Base-by-base conservation (phyloP, 2,888 invertebrate genomes). In the Drosophila lutescens region DNA sequence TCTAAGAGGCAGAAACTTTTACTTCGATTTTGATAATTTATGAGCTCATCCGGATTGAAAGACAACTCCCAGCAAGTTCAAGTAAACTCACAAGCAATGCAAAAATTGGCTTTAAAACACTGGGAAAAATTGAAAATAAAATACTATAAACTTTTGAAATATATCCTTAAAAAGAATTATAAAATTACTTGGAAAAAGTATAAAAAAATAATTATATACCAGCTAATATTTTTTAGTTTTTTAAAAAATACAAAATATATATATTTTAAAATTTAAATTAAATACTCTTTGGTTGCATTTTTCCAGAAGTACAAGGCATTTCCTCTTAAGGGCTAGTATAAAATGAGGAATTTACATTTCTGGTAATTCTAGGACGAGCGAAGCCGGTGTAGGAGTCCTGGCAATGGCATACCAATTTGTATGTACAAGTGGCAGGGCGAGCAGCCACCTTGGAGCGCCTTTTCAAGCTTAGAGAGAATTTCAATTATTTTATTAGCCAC, bases 401-500 rank as follows among this genome's bases (percentile, higher is more conserved):
- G 66, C 38, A 17, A 46, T 66, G 66, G 65, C 79, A 38, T 49
- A 51, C 49, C 60, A 77, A 70, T 66, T 85, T 80, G 38, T 44
- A 54, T 67, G 56, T 51, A 50, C 47, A 54, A 47, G 55, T 17
- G 43, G 49, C 20, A 32, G 53, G 46, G 17, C 46, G 43, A 49
- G 59, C 49, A 30, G 26, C 30, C 54, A 51, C 43, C 49, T 34
- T 17, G 17, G 32, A 34, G 32, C 60, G 66, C 51, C 67, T 74
- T 62, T 63, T 59, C 63, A 75, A 76, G 82, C 87, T 82, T 61
- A 58, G 68, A 80, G 72, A 73, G 75, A 88, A 88, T 85, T 85
- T 85, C 83, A 85, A 88, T 88, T 88, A 85, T 85, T 85, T 85
- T 88, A 83, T 88, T 85, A 85, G 86, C 84, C 79, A 76, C 75